Evolutionary conservation across 2,888 invertebrate genomes (phyloP), one percentile per base, ranked within the genome.

Genomic region (Lycia hirtaria): DNA sequence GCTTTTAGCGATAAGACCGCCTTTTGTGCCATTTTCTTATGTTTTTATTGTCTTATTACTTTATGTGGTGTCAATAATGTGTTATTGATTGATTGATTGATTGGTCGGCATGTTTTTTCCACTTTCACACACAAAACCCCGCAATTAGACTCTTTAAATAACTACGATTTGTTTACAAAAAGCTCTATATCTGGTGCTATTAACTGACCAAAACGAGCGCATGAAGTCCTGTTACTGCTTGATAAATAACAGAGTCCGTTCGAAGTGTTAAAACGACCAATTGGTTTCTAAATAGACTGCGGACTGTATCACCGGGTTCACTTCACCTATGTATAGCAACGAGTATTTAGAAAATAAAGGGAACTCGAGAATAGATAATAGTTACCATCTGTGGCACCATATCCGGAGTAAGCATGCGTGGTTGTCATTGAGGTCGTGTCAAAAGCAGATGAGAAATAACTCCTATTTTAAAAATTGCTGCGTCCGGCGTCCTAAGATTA

Each of bases 381-480:
- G 62, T 65, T 63, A 62, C 59, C 67, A 71, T 63, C 20, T 71
- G 71, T 64, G 66, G 26, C 66, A 71, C 69, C 70, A 74, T 68
- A 75, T 81, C 78, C 76, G 75, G 69, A 71, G 67, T 64, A 61
- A 72, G 72, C 73, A 73, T 60, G 62, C 74, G 72, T 65, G 67
- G 69, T 67, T 69, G 75, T 76, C 80, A 76, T 69, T 62, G 49
- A 67, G 59, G 40, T 35, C 15, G 17, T 3, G 4, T 3, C n/a
- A 10, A 4, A 32, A 12, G 12, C 14, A 12, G 32, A 32, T 14
- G 4, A 4, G 5, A 14, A n/a, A 32, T 4, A 28, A 3, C 9
- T 28, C 1, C 12, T 32, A n/a, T 32, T 24, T 24, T 24, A 9
- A 24, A 24, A 7, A 5, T 24, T 24, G 1, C 24, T 24, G 6